Conservation (phyloP, 2,113 vertebrate genomes). For the Epinephelus fuscoguttatus region DNA sequence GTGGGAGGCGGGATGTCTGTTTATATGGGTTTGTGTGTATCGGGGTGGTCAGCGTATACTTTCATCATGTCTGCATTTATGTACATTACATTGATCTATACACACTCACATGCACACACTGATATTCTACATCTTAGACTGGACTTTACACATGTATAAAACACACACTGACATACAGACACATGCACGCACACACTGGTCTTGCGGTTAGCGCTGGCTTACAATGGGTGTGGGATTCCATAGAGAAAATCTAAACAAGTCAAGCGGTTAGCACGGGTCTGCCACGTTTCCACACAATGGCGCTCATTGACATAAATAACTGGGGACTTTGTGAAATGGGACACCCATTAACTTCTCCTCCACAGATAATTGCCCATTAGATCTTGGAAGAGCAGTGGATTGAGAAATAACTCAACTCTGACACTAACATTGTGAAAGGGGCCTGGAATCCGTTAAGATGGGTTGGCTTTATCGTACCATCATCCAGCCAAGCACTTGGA, state of each 20-base stretch:
- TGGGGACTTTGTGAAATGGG: constrained; percentile 76
- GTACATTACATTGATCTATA: constrained; percentile 39
- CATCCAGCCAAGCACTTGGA: constrained; percentile 74
- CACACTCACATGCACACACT: constrained; percentile 30
- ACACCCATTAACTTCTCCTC: constrained; percentile 81
- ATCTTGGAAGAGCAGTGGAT: constrained; percentile 75
- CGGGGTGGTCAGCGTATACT: constrained; percentile 59
- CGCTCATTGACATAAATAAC: constrained; percentile 80
- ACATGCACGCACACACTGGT: constrained; percentile 41
- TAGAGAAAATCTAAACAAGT: constrained; percentile 81
- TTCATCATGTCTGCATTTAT: constrained; percentile 66
- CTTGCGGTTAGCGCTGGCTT: constrained; percentile 78
- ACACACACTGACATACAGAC: constrained; percentile 35
- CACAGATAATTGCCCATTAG: constrained; percentile 81
- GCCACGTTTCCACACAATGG: constrained; percentile 82
- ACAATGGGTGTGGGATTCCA: constrained; percentile 82
- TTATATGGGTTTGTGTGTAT: constrained; percentile 69
- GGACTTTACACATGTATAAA: constrained; percentile 43
- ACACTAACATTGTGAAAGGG: constrained; percentile 71
- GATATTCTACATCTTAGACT: constrained; percentile 25
- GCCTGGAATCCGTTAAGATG: constrained; percentile 75
- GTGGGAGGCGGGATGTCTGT: constrained; percentile 72
- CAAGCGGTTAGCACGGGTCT: constrained; percentile 71
- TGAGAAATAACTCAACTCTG: constrained; percentile 76
- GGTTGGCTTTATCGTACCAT: constrained; percentile 61